Conservation (phyloP, 1,140 invertebrate species). For the Lepidurus couesii region DNA sequence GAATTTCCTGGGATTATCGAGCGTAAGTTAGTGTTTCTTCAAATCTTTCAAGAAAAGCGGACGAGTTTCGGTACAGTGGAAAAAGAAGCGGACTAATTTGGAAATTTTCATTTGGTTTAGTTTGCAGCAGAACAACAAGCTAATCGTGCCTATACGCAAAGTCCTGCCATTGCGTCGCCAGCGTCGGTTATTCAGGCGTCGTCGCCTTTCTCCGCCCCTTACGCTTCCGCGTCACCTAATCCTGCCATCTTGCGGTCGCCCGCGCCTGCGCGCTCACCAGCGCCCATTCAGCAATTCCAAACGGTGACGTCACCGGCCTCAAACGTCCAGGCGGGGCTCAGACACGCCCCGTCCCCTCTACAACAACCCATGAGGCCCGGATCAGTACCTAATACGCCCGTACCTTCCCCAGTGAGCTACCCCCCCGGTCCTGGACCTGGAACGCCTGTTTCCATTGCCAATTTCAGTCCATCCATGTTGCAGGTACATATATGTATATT, state of each 20-base stretch:
- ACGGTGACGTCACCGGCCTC: slow-evolving; percentile 23
- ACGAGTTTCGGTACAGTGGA: too few species aligned
- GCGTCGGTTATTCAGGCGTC: slow-evolving; percentile 37
- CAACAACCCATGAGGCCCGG: slow-evolving; percentile 25
- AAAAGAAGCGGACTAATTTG: not conserved
- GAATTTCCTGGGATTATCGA: slow-evolving; percentile 42
- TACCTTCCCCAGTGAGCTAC: slow-evolving; percentile 33
- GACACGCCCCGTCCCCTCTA: not conserved
- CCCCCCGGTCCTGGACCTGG: slow-evolving; percentile 32
- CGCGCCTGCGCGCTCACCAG: slow-evolving; percentile 35
- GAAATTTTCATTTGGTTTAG: not conserved
- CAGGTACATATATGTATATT: not conserved
- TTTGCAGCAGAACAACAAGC: slow-evolving; percentile 23
- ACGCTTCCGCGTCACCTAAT: slow-evolving; percentile 33
- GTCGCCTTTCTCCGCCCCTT: slow-evolving; percentile 37
- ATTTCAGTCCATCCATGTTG: slow-evolving; percentile 23
- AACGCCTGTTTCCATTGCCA: not conserved
- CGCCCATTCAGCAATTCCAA: slow-evolving; percentile 34
- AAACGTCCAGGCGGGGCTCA: not conserved
- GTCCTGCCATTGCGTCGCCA: slow-evolving; percentile 33
- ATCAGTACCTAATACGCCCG: slow-evolving; percentile 31
- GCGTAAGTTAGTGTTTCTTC: slow-evolving; percentile 33
- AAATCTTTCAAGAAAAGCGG: too few species aligned
- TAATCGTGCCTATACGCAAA: not conserved
- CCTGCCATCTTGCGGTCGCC: slow-evolving; percentile 31